Evolutionary conservation across 1,140 invertebrate species (phyloP), one percentile per base, ranked within the genome.

Genomic region (Rhyacophila brunnea): DNA sequence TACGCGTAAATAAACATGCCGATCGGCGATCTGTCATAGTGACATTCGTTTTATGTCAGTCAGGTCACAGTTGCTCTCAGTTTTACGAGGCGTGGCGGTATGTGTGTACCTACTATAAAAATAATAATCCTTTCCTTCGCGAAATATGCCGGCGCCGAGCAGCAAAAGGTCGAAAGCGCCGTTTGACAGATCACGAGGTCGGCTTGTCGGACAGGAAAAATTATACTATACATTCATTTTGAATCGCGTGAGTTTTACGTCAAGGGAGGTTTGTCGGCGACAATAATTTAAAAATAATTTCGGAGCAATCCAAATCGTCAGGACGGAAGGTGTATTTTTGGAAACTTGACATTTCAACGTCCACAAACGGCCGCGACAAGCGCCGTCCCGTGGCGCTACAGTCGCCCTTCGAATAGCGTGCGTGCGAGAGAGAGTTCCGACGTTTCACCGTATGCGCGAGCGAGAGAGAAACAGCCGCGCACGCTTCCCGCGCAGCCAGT

Each of bases 311-410:
- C 19, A 45, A 57, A 40, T 57, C 19, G 17, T 40, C 34, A 36
- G 28, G 55, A 36, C 55, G 38, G 48, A 58, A 58, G 38, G 48
- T 58, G 20, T 58, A 58, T 58, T 58, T 58, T 58, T 50, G 55
- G 55, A 58, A 58, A 50, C 55, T 58, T 58, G 55, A 58, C 55
- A 60, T 52, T 55, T 52, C 52, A 45, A 38, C 46, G 42, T 18
- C 34, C 49, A 19, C 34, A 15, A 34, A 23, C 44, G 43, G 32
- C 47, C 40, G 57, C 57, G 35, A 43, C 46, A 57, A 32, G 34
- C 32, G 58, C 47, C 49, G 36, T 15, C 18, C 23, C 18, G 44
- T n/a, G 42, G 40, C 52, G 58, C 45, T 51, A 43, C 15, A 54
- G 35, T 50, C 55, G 60, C 46, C 50, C 32, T 14, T 34, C 51